These are phyloP conservation scores for Heliothis peltigera DNA, from an alignment of 2,888 invertebrate species.

Conservation along the genomic window DNA sequence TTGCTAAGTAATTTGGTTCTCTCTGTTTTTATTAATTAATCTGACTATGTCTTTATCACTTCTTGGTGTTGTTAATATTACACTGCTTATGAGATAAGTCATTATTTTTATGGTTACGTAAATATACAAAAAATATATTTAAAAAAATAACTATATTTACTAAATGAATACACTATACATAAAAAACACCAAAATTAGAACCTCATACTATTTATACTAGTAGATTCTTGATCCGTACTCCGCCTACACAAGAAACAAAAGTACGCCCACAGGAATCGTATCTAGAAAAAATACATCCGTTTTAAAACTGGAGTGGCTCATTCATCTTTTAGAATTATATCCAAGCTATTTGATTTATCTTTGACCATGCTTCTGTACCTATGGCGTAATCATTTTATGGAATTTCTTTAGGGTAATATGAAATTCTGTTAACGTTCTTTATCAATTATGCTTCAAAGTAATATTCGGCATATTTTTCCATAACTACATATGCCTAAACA, in stretches of 20 bases:
- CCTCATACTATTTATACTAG: neutral
- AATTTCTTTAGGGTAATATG: neutral
- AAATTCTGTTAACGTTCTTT: neutral
- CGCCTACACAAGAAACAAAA: slow-evolving; percentile 25
- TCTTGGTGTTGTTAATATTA: slow-evolving; percentile 34
- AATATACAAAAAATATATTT: neutral
- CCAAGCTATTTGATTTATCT: slow-evolving; percentile 42
- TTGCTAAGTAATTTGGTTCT: slow-evolving; percentile 53
- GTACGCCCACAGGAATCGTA: slow-evolving; percentile 10
- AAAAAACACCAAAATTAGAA: slow-evolving; percentile 3
- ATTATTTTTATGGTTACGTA: neutral
- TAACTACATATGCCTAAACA: too few relatives aligned
- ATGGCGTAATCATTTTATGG: slow-evolving; percentile 3
- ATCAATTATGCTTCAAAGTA: neutral
- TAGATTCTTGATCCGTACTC: neutral
- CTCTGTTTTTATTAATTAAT: slow-evolving; percentile 61
- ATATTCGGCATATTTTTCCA: neutral
- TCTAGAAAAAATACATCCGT: slow-evolving; percentile 43
- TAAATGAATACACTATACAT: slow-evolving; percentile 13
- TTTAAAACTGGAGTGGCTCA: slow-evolving; percentile 35
- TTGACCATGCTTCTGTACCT: slow-evolving; percentile 5
- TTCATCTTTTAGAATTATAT: slow-evolving; percentile 17
- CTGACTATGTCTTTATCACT: slow-evolving; percentile 37
- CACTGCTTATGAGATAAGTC: slow-evolving; percentile 10
- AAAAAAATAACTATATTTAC: too few relatives aligned